phyloP scores from a whole-genome alignment of 2,797 vertebrate genomes.

The Sebastes taczanowskii region DNA sequence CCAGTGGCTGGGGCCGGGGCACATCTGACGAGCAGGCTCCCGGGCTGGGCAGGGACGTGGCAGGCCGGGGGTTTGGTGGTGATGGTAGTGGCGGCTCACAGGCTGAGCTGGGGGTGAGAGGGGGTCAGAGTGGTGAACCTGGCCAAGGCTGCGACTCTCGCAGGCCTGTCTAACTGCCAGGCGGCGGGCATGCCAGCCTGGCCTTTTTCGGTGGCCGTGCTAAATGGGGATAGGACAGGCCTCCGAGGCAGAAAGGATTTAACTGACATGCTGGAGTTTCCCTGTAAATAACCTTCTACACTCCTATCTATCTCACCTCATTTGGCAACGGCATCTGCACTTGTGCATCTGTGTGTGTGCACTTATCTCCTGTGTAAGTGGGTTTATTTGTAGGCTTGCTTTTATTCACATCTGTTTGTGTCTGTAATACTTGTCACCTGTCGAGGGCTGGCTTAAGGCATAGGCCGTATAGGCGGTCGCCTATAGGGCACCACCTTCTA shows the following conservation, averaged over 20 bases:
- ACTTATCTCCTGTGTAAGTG: not conserved
- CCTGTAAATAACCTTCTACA: slow-evolving; percentile 77
- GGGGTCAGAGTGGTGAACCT: slow-evolving; percentile 68
- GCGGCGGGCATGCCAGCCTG: slow-evolving; percentile 55
- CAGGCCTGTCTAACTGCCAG: slow-evolving; percentile 64
- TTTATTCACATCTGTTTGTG: slow-evolving; percentile 1
- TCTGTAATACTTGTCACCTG: slow-evolving; percentile 5
- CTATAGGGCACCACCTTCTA: too few relatives aligned
- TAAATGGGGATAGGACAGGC: slow-evolving; percentile 72
- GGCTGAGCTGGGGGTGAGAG: slow-evolving; percentile 63
- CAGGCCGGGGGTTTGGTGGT: slow-evolving; percentile 15
- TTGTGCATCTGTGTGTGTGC: slow-evolving; percentile 13
- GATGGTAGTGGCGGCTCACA: slow-evolving; percentile 48
- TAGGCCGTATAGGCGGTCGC: too few relatives aligned
- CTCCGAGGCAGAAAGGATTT: slow-evolving; percentile 67
- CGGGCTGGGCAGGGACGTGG: slow-evolving; percentile 58
- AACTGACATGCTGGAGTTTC: slow-evolving; percentile 71
- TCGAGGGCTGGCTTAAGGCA: too few relatives aligned
- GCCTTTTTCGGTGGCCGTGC: slow-evolving; percentile 61
- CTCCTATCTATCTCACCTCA: slow-evolving; percentile 66
- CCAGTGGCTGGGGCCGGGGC: slow-evolving; percentile 67
- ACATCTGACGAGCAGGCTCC: slow-evolving; percentile 77
- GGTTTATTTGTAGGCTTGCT: not conserved
- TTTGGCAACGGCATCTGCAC: slow-evolving; percentile 54
- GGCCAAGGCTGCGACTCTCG: slow-evolving; percentile 59